Evolutionary conservation across 2,113 vertebrate species (phyloP).

Genomic region (Mustela nigripes): DNA sequence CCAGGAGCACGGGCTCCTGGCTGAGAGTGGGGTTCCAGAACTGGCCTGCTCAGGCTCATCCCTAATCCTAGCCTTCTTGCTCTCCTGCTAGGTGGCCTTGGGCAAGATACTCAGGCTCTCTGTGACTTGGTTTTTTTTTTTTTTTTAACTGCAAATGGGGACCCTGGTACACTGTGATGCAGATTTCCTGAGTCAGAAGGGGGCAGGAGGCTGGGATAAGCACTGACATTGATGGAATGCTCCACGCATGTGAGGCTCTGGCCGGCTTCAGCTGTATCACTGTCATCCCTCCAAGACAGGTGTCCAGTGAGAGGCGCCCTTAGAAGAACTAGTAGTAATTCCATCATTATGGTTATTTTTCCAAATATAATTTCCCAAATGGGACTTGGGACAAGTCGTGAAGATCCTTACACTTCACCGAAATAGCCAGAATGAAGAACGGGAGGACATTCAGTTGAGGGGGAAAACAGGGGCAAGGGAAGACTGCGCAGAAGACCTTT

Average conservation of each 20-base stretch:
- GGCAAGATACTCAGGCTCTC: neutral
- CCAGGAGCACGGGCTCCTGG: neutral
- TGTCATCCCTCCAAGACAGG: neutral
- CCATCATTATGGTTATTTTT: neutral
- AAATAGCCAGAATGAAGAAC: neutral
- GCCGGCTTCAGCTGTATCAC: neutral
- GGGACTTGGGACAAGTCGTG: neutral
- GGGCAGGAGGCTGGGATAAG: neutral
- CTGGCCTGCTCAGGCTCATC: neutral
- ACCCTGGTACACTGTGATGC: neutral
- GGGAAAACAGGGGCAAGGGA: neutral
- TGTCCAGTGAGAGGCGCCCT: neutral
- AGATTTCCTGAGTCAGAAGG: neutral
- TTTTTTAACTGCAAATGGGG: neutral
- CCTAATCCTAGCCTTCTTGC: neutral
- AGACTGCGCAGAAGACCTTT: neutral
- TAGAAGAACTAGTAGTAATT: too few species aligned
- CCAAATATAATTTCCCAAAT: neutral
- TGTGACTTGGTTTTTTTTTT: neutral
- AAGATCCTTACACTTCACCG: neutral
- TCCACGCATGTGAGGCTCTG: accelerated
- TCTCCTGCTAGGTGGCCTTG: neutral
- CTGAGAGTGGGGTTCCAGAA: neutral
- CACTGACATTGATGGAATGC: neutral
- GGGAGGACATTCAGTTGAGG: neutral